phyloP scores from a whole-genome alignment of 2,113 vertebrate species.

The Chaenogobius annularis region DNA sequence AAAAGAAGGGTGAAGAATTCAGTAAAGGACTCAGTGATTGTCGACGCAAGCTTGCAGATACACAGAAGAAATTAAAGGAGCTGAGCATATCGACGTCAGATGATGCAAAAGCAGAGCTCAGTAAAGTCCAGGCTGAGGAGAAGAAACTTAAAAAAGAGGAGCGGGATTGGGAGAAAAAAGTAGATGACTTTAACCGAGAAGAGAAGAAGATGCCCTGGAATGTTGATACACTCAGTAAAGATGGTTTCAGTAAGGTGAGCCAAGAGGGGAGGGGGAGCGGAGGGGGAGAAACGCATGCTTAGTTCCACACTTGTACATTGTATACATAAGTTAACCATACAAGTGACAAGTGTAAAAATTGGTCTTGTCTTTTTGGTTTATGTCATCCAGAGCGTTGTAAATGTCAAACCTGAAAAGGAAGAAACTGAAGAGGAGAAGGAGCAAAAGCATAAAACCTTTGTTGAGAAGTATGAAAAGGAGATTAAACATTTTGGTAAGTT shows the following conservation, averaged over 20 bases:
- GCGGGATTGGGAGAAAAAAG: conserved; percentile 79
- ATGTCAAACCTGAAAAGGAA: conserved; percentile 79
- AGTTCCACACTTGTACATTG: not conserved
- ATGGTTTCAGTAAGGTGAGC: conserved; percentile 93
- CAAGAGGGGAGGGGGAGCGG: no score
- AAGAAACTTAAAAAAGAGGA: conserved; percentile 89
- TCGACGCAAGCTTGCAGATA: conserved; percentile 80
- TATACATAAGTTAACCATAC: not conserved
- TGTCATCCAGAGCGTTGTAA: conserved; percentile 85
- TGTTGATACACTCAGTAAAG: conserved; percentile 92
- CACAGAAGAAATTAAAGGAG: conserved; percentile 82
- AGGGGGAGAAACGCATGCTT: no score
- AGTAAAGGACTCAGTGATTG: conserved; percentile 78
- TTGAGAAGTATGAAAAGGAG: conserved; percentile 89
- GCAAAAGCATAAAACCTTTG: conserved; percentile 90
- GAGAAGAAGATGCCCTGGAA: conserved; percentile 97
- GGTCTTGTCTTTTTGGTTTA: conserved; percentile 1
- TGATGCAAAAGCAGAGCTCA: conserved; percentile 71
- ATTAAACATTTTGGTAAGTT: conserved; percentile 92
- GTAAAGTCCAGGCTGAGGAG: conserved; percentile 79
- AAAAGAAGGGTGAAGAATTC: conserved; percentile 85
- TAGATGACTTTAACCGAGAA: conserved; percentile 81
- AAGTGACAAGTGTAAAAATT: not conserved
- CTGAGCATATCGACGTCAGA: conserved; percentile 51
- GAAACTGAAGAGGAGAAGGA: conserved; percentile 92